Base-by-base conservation (phyloP, 1,140 invertebrate species). In the Cherax quadricarinatus region DNA sequence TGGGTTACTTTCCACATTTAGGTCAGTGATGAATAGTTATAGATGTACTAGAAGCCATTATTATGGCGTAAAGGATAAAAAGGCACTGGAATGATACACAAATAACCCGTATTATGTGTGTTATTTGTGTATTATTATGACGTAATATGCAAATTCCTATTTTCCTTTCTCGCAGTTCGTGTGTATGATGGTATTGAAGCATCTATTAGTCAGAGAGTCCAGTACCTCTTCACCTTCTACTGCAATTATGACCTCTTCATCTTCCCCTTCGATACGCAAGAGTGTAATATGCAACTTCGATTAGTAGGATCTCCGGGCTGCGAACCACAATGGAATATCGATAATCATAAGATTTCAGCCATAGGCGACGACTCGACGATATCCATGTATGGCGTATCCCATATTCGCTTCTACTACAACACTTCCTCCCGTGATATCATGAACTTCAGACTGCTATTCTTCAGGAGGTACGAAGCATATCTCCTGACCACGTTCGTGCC, bases 231-330 rank as follows among this genome's bases (percentile, higher is more conserved):
- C 62, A 82, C 88, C 88, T 89, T 89, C 60, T 60, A 24, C 57
- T 89, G 79, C 62, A 41, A 21, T 6, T 87, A 78, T 30, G n/a
- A 82, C 79, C 66, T 82, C 53, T 82, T 73, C 57, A 18, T n/a
- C 21, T 89, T 82, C 60, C 88, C 88, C 41, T 89, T 89, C 79
- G 88, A 89, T 41, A 89, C 62, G 1, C 88, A 89, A 48, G 66
- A 62, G 80, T 89, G 88, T 60, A n/a, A 51, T 18, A 89, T 89
- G 60, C 6, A 51, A 4, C 9, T 89, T 2, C 10, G 51, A 6
- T 60, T 82, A 5, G 48, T 66, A 14, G 18, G 48, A 3, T 53
- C 16, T n/a, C 62, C 41, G 7, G 88, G 88, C 18, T 89, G 88
- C 49, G 18, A 51, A 30, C 88, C 88, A n/a, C 24, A 24, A 5